Conservation (phyloP, 2,888 invertebrate species). For the Ectemnius cavifrons region DNA sequence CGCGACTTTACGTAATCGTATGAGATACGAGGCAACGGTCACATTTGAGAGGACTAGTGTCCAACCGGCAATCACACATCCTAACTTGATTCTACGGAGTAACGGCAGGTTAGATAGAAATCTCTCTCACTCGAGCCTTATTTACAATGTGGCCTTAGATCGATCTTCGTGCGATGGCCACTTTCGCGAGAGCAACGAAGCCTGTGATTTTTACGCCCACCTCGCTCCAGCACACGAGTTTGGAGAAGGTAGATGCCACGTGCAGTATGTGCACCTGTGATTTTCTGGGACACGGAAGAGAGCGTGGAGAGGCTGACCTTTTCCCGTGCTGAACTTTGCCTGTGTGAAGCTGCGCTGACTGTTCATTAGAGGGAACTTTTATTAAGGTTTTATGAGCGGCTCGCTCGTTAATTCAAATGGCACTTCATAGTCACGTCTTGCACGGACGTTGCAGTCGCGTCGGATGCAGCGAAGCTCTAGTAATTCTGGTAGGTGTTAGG, state of each 20-base stretch:
- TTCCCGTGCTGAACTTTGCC: not conserved
- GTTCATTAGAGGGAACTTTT: too few species aligned
- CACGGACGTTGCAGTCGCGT: too few species aligned
- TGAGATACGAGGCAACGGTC: not conserved
- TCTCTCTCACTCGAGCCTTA: not conserved
- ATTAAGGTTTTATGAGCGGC: too few species aligned
- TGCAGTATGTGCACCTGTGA: slow-evolving; percentile 35
- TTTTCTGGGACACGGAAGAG: slow-evolving; percentile 5
- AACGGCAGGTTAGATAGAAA: not conserved
- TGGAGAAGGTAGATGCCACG: slow-evolving; percentile 1
- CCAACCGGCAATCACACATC: not conserved
- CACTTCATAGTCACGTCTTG: too few species aligned
- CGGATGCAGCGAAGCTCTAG: too few species aligned
- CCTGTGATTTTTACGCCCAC: slow-evolving; percentile 36
- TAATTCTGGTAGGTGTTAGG: too few species aligned
- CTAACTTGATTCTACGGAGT: not conserved
- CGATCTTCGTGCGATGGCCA: not conserved
- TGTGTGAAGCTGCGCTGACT: not conserved
- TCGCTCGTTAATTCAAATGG: too few species aligned
- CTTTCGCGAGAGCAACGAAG: slow-evolving; percentile 13
- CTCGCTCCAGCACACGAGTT: not conserved
- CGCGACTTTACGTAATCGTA: slow-evolving; percentile 23
- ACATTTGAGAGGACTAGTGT: not conserved
- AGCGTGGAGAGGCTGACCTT: not conserved
- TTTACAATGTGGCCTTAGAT: not conserved